Conservation (phyloP, 1,140 invertebrate genomes). For the Drepana arcuata region DNA sequence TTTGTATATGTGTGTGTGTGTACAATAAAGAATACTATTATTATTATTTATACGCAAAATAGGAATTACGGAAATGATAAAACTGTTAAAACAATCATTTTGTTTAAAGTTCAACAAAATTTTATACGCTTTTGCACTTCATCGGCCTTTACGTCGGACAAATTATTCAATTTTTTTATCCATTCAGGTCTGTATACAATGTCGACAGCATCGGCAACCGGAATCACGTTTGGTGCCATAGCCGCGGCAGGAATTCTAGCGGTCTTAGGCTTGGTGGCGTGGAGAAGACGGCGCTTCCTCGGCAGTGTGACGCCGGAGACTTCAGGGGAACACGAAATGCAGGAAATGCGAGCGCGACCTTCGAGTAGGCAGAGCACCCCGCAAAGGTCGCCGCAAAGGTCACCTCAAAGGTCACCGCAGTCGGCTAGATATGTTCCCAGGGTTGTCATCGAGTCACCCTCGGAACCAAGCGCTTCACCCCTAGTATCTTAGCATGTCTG, state of each 20-base stretch:
- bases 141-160: no score
- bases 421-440: conserved; percentile 8
- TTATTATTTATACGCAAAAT: no score
- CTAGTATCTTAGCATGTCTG: no score
- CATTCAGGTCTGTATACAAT: conserved; percentile 43
- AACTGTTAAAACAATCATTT: no score
- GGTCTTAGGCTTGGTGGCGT: conserved; percentile 31
- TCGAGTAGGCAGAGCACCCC: conserved; percentile 1
- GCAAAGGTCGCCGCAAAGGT: background rate
- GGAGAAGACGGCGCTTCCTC: conserved; percentile 34
- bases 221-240: conserved; percentile 37
- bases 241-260: conserved; percentile 20
- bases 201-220: conserved; percentile 43
- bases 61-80: no score
- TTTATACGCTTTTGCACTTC: no score
- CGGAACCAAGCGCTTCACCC: conserved; percentile 11
- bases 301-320: conserved; percentile 13
- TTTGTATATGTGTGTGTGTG: no score
- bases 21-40: no score
- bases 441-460: conserved; percentile 31
- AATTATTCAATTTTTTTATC: no score
- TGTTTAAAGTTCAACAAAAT: no score
- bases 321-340: conserved; percentile 32
- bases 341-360: conserved; percentile 1
- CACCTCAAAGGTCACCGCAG: background rate